Conservation (phyloP, 2,888 invertebrate genomes). For the Cerastis leucographa region DNA sequence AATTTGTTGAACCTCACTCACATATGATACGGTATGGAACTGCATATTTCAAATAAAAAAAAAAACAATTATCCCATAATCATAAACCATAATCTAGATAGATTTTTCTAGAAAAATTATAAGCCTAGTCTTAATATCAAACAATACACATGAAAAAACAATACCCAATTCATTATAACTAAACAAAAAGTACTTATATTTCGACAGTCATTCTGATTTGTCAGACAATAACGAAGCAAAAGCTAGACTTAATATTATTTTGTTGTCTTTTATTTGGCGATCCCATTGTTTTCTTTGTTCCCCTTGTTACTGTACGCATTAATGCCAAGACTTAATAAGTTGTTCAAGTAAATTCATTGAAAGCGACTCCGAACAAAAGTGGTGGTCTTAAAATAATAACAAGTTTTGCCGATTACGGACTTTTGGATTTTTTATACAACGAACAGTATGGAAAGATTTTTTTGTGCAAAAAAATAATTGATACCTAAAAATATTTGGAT, state of each 20-base stretch:
- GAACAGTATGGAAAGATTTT: not conserved
- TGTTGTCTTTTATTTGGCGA: slow-evolving; percentile 59
- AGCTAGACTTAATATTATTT: slow-evolving; percentile 59
- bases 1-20: not conserved
- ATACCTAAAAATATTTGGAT: not conserved
- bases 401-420: slow-evolving; percentile 42
- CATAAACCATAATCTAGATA: not conserved
- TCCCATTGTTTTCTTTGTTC: slow-evolving; percentile 63
- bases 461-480: slow-evolving; percentile 13
- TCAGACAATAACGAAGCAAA: slow-evolving; percentile 54
- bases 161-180: slow-evolving; percentile 43
- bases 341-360: slow-evolving; percentile 56
- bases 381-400: slow-evolving; percentile 43
- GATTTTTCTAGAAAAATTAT: not conserved
- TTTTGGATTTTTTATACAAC: slow-evolving; percentile 29
- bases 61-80: too few relatives aligned
- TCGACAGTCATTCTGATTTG: slow-evolving; percentile 64
- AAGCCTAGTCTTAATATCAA: not conserved
- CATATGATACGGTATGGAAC: not conserved
- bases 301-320: slow-evolving; percentile 63
- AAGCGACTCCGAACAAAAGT: slow-evolving; percentile 38
- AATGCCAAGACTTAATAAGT: slow-evolving; percentile 63
- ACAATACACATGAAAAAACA: slow-evolving; percentile 46
- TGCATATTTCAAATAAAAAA: not conserved
- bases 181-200: slow-evolving; percentile 55